phyloP scores from a whole-genome alignment of 37 sponge, comb jelly and placozoan genomes.

The Oopsacas minuta region DNA sequence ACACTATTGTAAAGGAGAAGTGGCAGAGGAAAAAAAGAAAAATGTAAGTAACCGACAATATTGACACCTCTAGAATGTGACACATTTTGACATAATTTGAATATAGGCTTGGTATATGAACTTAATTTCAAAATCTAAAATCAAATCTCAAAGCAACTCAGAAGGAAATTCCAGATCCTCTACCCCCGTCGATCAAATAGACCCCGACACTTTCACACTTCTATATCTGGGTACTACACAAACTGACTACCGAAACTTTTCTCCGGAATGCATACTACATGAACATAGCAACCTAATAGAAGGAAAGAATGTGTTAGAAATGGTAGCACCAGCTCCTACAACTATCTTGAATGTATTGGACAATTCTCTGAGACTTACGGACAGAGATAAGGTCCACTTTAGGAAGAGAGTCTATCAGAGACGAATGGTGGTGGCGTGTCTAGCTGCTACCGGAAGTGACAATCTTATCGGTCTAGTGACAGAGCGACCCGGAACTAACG shows the following conservation, averaged over 20 bases:
- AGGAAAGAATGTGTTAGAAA: not conserved
- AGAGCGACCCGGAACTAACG: constrained; percentile 10
- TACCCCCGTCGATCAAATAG: not conserved
- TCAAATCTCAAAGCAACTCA: not conserved
- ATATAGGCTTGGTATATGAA: not conserved
- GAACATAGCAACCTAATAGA: not conserved
- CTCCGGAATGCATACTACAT: not conserved
- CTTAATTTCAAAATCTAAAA: not conserved
- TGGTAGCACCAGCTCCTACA: not conserved
- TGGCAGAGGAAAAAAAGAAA: not conserved
- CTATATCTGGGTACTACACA: not conserved
- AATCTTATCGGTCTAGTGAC: not conserved
- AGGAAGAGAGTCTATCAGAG: not conserved
- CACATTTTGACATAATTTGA: not conserved
- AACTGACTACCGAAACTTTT: not conserved
- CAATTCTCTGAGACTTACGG: not conserved
- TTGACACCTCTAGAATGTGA: no score
- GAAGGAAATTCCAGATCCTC: not conserved
- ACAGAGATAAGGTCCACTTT: not conserved
- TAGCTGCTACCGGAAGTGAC: not conserved
- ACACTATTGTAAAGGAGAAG: not conserved
- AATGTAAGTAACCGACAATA: not conserved
- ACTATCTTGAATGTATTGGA: not conserved
- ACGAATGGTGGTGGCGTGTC: not conserved
- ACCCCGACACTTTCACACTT: constrained; percentile 11